These are phyloP conservation scores for Bombus difficillimus DNA, from an alignment of 1,140 invertebrate genomes.

Conservation along the genomic window DNA sequence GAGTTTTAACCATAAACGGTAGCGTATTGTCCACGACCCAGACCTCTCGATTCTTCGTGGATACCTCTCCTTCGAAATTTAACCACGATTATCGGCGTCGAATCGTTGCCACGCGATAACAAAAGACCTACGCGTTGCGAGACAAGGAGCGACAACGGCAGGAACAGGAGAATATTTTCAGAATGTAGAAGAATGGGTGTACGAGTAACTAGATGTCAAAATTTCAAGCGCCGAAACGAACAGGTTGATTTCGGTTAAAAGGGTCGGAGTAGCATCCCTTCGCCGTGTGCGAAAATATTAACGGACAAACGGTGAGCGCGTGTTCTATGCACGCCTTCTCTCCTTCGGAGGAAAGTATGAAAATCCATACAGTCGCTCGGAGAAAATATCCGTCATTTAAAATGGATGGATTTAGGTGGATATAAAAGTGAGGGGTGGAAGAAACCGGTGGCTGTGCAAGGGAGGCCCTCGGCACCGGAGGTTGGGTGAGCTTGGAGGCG, in stretches of 20 bases:
- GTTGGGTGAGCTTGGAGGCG: constrained; percentile 63
- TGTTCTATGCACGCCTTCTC: constrained; percentile 27
- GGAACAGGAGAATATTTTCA: neutral
- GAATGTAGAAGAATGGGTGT: neutral
- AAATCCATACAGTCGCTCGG: constrained; percentile 77
- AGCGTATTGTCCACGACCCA: constrained; percentile 11
- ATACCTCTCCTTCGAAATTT: neutral
- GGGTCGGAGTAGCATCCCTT: neutral
- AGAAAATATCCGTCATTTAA: constrained; percentile 81
- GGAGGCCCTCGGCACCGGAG: constrained; percentile 54
- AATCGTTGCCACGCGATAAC: neutral
- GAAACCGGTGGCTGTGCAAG: constrained; percentile 56
- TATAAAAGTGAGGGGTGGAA: constrained; percentile 73
- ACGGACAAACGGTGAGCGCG: constrained; percentile 40
- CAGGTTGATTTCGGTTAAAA: neutral
- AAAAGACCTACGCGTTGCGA: too few species aligned
- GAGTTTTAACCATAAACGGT: neutral
- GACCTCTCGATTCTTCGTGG: constrained; percentile 25
- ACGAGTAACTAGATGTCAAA: neutral
- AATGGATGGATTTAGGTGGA: constrained; percentile 80
- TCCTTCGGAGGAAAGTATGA: constrained; percentile 66
- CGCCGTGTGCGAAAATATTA: constrained; percentile 38
- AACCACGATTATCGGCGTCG: neutral
- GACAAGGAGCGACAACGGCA: too few species aligned
- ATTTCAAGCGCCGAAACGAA: neutral